Evolutionary conservation across 2,888 invertebrate species (phyloP), one percentile per base, ranked within the genome.

Genomic region (Diaphora mendica): DNA sequence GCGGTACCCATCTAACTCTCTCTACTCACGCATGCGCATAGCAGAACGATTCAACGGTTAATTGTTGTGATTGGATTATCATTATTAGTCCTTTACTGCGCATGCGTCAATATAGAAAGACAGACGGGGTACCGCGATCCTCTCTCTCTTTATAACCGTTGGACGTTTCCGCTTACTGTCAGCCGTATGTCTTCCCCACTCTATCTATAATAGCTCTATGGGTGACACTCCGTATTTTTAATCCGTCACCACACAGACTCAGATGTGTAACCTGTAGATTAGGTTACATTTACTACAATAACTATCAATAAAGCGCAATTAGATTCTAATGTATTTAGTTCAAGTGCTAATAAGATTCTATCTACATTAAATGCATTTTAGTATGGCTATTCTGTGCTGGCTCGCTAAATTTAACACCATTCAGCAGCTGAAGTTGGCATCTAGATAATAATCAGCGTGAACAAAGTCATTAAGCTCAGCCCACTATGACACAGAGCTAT

Each of bases 401-500:
- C 70, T 82, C 83, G 15, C 42, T 59, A 81, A 67, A 83, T 76
- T 83, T 71, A 82, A 84, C 80, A 80, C 78, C 77, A 81, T 84
- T 85, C 80, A 78, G 80, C 78, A 80, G 78, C 78, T 80, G 85
- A 86, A 87, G 87, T 87, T 87, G 82, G 86, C 81, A 79, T 82
- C 83, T 83, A 81, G 87, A 89, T 89, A 84, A 75, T 85, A 87
- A 89, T 89, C 88, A 85, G 89, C 83, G 89, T 84, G 85, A 89
- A 89, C 89, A 85, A 89, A 88, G 87, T 89, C 87, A 88, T 89
- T 89, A 86, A 77, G 79, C 69, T 77, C 77, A 74, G 74, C 77
- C 77, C 80, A 79, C 82, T 78, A 80, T 82, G 79, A 82, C 84
- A 83, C 79, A 73, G 77, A 75, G 70, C 80, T 77, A 83, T 88